phyloP scores from a whole-genome alignment of 2,797 vertebrate species.

The Cossypha polioptera region DNA sequence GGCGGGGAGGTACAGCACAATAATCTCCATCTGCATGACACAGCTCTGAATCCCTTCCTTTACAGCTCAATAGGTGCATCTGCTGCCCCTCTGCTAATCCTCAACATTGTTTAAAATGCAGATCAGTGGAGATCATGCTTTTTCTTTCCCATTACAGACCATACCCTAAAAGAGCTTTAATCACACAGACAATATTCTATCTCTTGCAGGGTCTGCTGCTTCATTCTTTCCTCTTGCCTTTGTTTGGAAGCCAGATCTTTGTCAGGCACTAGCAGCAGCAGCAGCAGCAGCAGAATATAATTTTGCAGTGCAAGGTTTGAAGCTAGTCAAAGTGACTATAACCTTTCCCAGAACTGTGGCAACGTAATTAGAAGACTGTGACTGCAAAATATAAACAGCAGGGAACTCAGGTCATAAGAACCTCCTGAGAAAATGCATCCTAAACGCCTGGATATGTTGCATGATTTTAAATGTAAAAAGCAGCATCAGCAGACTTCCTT shows the following conservation, averaged over 20 bases:
- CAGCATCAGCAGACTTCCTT: constrained; percentile 38
- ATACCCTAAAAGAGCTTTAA: constrained; percentile 37
- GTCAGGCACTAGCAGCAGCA: neutral
- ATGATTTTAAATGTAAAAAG: constrained; percentile 15
- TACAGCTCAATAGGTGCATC: constrained; percentile 59
- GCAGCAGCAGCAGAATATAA: neutral
- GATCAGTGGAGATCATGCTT: constrained; percentile 29
- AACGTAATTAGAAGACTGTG: neutral
- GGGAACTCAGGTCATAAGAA: neutral
- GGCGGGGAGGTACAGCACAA: neutral
- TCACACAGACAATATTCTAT: constrained; percentile 3
- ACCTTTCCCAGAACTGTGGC: neutral
- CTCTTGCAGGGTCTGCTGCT: constrained; percentile 33
- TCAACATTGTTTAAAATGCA: constrained; percentile 59
- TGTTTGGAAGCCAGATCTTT: constrained; percentile 37
- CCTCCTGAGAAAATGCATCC: neutral
- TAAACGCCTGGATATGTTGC: neutral
- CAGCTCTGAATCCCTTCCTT: neutral
- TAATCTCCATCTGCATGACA: constrained; percentile 50
- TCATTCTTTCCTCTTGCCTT: constrained; percentile 36
- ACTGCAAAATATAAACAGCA: constrained; percentile 4
- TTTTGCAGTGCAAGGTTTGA: neutral
- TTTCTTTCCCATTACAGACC: constrained; percentile 7
- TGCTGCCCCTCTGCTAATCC: constrained; percentile 59
- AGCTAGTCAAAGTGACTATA: neutral